Evolutionary conservation across 2,888 invertebrate genomes (phyloP), one percentile per base, ranked within the genome.

Genomic region (Anoplius nigerrimus): DNA sequence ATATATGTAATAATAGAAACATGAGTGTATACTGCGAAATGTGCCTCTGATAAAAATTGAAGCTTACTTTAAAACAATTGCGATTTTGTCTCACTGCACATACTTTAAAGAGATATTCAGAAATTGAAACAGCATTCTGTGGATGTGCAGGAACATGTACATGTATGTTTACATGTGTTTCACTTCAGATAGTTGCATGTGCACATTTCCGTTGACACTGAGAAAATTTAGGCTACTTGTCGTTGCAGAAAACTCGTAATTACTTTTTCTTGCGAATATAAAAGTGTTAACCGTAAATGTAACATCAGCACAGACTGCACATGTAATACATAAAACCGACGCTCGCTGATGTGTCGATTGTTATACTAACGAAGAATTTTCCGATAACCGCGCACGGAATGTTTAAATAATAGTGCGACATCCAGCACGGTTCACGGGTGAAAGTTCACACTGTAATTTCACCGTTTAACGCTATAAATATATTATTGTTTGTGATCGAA

Each of bases 401-500:
- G 34, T 34, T 34, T 34, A 34, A 34, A 34, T 13, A 13, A 34
- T 5, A 6, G 34, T 34, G 34, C 34, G 8, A 34, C 6, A 34
- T 34, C 34, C 34, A 11, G 11, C 56, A 6, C 52, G n/a, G 27
- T 27, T 42, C 52, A 34, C 11, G 8, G 51, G 54, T 54, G 66
- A 46, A 48, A 21, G 58, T 43, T 63, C 58, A 61, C 62, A 67
- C 63, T 59, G 65, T 57, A 52, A 52, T 63, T 27, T 60, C 67
- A 64, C 57, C 65, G 64, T 72, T 70, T 54, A 70, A 75, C 60
- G 58, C 62, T 68, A 74, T 68, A 72, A 71, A 75, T 73, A 75
- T 79, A 69, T 74, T 78, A 74, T 72, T 79, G 72, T 75, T 78
- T 72, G 75, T 74, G 72, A 70, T 62, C 69, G 71, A 72, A 67